These are phyloP conservation scores for Lutra lutra DNA, from an alignment of 2,797 vertebrate species.

Conservation along the genomic window DNA sequence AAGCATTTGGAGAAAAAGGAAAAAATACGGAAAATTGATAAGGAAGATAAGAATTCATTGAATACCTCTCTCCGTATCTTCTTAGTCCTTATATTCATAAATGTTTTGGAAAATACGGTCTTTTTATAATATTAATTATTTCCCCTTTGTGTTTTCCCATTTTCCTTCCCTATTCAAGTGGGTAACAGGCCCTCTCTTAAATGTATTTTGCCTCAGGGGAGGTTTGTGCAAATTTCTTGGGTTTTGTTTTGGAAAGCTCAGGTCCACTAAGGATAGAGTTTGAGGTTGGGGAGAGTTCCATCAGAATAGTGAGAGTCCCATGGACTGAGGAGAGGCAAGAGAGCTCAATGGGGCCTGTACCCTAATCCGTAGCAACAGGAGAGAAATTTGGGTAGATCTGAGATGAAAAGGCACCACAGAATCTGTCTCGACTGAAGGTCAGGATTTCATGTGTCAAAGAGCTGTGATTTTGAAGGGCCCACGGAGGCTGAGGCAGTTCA, in stretches of 20 bases:
- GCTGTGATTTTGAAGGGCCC: background rate
- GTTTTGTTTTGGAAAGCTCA: conserved; percentile 9
- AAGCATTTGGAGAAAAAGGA: background rate
- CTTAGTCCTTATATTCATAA: background rate
- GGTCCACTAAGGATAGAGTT: background rate
- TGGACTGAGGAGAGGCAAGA: background rate
- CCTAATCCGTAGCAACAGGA: background rate
- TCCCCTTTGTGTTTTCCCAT: background rate
- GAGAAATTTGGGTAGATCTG: background rate
- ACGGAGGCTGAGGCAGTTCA: background rate
- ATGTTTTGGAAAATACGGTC: background rate
- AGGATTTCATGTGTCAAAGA: background rate
- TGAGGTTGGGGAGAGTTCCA: background rate
- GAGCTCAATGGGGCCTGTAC: background rate
- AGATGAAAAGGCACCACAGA: background rate
- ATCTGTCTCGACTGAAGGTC: background rate
- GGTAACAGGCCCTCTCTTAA: background rate
- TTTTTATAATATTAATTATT: background rate
- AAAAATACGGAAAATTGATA: background rate
- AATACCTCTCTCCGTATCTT: background rate
- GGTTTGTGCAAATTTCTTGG: background rate
- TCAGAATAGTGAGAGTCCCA: background rate
- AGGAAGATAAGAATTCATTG: background rate
- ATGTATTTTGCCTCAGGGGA: background rate
- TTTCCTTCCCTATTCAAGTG: background rate